These are phyloP conservation scores for Bucorvus abyssinicus DNA, from an alignment of 2,797 vertebrate species.

Conservation along the genomic window DNA sequence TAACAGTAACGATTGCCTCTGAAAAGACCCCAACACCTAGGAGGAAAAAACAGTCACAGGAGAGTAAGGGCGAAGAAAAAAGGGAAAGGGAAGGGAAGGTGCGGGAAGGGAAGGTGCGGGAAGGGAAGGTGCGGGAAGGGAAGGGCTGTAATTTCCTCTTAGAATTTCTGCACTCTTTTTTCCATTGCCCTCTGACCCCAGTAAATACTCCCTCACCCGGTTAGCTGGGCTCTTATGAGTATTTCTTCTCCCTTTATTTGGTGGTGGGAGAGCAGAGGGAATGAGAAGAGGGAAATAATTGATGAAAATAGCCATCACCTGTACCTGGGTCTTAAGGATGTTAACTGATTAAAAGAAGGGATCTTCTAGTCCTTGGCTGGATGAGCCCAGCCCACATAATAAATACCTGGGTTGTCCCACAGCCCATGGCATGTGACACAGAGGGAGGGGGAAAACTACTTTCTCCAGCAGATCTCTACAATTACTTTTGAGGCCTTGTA, in stretches of 20 bases:
- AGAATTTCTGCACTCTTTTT: neutral
- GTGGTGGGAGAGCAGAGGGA: neutral
- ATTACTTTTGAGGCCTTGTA: neutral
- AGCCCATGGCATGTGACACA: neutral
- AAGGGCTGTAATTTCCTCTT: neutral
- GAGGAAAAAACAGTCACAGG: neutral
- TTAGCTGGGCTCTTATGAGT: neutral
- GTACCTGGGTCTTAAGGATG: neutral
- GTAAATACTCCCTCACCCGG: neutral
- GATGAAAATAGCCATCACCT: neutral
- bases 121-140: no score
- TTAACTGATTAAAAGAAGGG: neutral
- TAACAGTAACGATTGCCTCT: conserved; percentile 48
- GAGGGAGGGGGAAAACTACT: neutral
- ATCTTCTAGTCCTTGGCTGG: neutral
- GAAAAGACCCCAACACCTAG: conserved; percentile 35
- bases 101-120: no score
- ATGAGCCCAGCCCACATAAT: neutral
- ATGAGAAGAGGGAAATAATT: neutral
- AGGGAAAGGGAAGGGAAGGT: no score
- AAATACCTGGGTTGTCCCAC: neutral
- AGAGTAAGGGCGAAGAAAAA: neutral
- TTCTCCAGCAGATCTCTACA: neutral
- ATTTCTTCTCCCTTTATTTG: neutral
- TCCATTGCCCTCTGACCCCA: neutral